Evolutionary conservation across 1,140 invertebrate species (phyloP), one percentile per base, ranked within the genome.

Genomic region (Oncopodura yosiiana): DNA sequence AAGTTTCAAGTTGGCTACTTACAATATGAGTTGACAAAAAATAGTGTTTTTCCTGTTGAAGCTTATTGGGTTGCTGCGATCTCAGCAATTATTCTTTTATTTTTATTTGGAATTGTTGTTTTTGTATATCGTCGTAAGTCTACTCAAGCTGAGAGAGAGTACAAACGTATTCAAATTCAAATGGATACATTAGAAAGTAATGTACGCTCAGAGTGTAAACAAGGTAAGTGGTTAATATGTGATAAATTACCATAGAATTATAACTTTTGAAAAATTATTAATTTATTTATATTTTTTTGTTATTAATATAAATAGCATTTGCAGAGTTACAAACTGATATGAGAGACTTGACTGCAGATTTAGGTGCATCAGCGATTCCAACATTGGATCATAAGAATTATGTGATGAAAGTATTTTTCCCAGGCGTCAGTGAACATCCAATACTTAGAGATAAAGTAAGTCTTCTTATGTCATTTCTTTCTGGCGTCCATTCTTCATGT

Each of bases 121-220:
- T 79, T 93, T 27, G 81, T 93, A 61, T 94, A 93, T 67, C 74
- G 91, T 58, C 75, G 92, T 42, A 90, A 94, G 72, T 93, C 87
- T 42, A 94, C 90, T 2, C 88, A 94, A 71, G 91, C 92, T 1
- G 91, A 96, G 70, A 73, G 92, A 36, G 92, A 95, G 69, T 96
- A 95, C 70, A 94, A 94, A 70, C 80, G 94, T 27, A 95, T 99
- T 69, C 94, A 98, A 72, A 92, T 97, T 64, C 94, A 99, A 73
- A 95, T 99, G 87, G 94, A 98, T 64, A 96, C 92, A n/a, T 73
- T 98, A 38, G 94, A 99, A 70, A 94, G 90, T 67, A 96, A 95
- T 70, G 94, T 99, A 0, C 78, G 94, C 43, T 87, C 92, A 63
- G 95, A 98, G 71, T 98, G 94, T 69, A 96, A 97, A 74, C 86